These are phyloP conservation scores for Creontiades dilutus DNA, from an alignment of 2,888 invertebrate species.

Conservation along the genomic window DNA sequence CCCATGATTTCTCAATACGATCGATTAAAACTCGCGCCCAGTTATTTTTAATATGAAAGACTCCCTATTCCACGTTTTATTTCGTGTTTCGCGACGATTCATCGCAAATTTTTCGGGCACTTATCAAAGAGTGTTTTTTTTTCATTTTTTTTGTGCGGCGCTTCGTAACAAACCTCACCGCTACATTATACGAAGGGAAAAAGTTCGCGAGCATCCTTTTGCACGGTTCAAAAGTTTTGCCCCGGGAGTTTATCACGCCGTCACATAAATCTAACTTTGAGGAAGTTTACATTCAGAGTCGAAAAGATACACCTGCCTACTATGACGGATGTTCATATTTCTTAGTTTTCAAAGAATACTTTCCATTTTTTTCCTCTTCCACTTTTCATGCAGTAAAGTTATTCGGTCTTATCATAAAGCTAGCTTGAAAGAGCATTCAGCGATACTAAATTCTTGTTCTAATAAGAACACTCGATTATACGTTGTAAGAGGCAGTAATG, in stretches of 20 bases:
- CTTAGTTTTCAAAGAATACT: constrained; percentile 9
- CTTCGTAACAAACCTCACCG: neutral
- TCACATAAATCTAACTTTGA: constrained; percentile 26
- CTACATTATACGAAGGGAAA: neutral
- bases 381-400: too few species aligned
- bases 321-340: constrained; percentile 3
- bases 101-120: neutral
- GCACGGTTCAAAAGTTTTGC: neutral
- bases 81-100: too few species aligned
- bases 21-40: too few species aligned
- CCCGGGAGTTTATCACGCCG: neutral
- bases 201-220: constrained; percentile 8
- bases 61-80: too few species aligned
- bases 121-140: neutral
- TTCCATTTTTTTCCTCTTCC: neutral
- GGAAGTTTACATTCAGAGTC: constrained; percentile 16
- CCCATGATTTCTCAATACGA: too few species aligned
- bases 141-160: neutral
- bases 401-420: too few species aligned
- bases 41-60: too few species aligned
- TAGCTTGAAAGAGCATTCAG: too few species aligned
- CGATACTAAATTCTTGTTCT: too few species aligned
- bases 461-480: too few species aligned
- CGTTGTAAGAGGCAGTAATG: too few species aligned
- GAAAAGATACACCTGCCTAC: constrained; percentile 34